Evolutionary conservation across 2,113 vertebrate genomes (phyloP).

Genomic region (Centropus unirufus): DNA sequence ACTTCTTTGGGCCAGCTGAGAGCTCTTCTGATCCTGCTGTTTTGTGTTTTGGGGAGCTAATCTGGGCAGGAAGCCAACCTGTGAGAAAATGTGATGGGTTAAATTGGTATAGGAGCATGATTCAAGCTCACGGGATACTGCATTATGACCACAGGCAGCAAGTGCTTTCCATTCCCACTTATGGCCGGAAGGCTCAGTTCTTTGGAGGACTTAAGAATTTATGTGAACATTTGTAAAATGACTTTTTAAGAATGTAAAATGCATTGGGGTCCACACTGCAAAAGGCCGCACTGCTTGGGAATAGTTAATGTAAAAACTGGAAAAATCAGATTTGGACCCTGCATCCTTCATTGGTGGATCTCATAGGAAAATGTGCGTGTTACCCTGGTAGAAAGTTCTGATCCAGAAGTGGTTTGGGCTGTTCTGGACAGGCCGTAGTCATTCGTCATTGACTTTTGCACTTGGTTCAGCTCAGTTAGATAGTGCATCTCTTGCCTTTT

Average conservation of each 20-base stretch:
- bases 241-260: not conserved
- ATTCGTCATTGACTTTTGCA: not conserved
- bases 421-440: not conserved
- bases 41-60: not conserved
- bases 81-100: not conserved
- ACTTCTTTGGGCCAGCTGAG: not conserved
- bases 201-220: not conserved
- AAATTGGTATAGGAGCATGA: not conserved
- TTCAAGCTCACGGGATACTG: not conserved
- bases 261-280: not conserved
- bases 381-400: not conserved
- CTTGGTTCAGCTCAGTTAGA: not conserved
- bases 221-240: not conserved
- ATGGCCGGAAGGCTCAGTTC: not conserved
- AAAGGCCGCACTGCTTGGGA: not conserved
- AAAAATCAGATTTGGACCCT: not conserved
- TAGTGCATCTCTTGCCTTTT: accelerated
- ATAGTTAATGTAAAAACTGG: not conserved
- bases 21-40: not conserved
- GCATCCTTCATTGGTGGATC: not conserved
- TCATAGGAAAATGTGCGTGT: not conserved
- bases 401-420: not conserved
- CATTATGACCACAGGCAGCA: not conserved
- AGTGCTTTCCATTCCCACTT: not conserved
- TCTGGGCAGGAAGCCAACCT: not conserved